These are phyloP conservation scores for Trachurus trachurus DNA, from an alignment of 2,797 vertebrate genomes.

Conservation along the genomic window DNA sequence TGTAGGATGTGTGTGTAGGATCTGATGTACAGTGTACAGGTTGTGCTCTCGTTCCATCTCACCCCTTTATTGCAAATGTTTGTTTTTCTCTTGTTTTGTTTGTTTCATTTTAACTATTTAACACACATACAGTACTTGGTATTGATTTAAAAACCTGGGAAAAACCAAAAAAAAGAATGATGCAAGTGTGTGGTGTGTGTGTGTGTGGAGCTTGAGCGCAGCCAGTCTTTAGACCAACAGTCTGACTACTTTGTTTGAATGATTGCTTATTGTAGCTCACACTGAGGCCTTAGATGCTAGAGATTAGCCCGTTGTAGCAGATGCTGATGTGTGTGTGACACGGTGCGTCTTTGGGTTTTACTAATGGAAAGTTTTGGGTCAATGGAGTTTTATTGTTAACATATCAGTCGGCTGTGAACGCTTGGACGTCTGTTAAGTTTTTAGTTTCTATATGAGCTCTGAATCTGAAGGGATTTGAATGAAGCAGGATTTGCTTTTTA, in stretches of 20 bases:
- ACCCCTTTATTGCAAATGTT: neutral
- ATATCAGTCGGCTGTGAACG: slow-evolving; percentile 5
- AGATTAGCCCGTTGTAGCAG: neutral
- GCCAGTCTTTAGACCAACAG: slow-evolving; percentile 10
- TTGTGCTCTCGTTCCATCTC: slow-evolving; percentile 1
- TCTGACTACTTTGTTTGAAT: neutral
- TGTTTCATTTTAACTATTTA: neutral
- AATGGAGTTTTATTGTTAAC: slow-evolving; percentile 9
- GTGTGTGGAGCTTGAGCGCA: slow-evolving; percentile 11
- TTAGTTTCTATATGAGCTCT: neutral
- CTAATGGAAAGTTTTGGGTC: slow-evolving; percentile 9
- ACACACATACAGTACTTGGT: neutral
- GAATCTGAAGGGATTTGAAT: slow-evolving; percentile 6
- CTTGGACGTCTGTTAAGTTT: neutral
- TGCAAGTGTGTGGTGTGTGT: slow-evolving; percentile 21
- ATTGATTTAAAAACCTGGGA: neutral
- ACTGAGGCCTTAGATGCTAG: slow-evolving; percentile 16
- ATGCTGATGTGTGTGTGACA: neutral
- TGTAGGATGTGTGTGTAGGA: slow-evolving; percentile 15
- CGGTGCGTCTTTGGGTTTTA: neutral
- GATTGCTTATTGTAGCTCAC: slow-evolving; percentile 31
- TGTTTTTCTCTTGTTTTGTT: neutral
- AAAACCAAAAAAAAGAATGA: neutral
- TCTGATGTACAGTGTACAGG: slow-evolving; percentile 19
- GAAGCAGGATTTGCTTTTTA: neutral